Evolutionary conservation across 1,140 invertebrate species (phyloP).

Genomic region (Drosophila littoralis): DNA sequence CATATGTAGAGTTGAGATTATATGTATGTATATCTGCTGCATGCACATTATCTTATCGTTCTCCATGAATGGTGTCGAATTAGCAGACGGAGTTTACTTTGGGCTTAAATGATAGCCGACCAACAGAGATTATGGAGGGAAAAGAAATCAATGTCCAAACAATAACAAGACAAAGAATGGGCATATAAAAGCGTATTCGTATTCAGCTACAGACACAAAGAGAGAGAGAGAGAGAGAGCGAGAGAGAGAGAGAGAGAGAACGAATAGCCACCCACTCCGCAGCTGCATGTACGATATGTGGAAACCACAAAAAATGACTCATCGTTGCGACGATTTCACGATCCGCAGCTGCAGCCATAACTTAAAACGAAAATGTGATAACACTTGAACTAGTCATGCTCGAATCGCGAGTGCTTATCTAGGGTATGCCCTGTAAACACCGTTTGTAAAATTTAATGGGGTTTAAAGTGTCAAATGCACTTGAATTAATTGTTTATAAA

Average conservation of each 20-base stretch:
- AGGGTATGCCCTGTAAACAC: background rate
- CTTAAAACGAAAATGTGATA: background rate
- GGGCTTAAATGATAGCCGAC: constrained; percentile 28
- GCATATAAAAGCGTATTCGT: background rate
- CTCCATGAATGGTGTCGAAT: constrained; percentile 32
- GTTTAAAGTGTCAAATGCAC: background rate
- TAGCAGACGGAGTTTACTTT: constrained; percentile 24
- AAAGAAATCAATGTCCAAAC: constrained; percentile 4
- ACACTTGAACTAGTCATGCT: constrained; percentile 4
- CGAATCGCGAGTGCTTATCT: background rate
- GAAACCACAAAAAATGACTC: constrained; percentile 14
- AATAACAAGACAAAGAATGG: background rate
- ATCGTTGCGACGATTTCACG: constrained; percentile 3
- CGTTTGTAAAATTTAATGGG: background rate
- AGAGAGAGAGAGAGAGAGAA: background rate
- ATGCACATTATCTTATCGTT: constrained; percentile 40
- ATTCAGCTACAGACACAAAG: too few relatives aligned
- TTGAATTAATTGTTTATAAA: background rate
- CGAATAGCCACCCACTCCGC: background rate
- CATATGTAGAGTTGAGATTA: constrained; percentile 24
- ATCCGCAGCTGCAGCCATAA: background rate
- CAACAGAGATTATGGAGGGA: constrained; percentile 8
- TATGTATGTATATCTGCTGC: background rate
- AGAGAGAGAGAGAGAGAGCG: background rate
- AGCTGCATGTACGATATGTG: background rate